These are phyloP conservation scores for Calidris pugnax DNA, from an alignment of 2,113 vertebrate genomes.

Conservation along the genomic window DNA sequence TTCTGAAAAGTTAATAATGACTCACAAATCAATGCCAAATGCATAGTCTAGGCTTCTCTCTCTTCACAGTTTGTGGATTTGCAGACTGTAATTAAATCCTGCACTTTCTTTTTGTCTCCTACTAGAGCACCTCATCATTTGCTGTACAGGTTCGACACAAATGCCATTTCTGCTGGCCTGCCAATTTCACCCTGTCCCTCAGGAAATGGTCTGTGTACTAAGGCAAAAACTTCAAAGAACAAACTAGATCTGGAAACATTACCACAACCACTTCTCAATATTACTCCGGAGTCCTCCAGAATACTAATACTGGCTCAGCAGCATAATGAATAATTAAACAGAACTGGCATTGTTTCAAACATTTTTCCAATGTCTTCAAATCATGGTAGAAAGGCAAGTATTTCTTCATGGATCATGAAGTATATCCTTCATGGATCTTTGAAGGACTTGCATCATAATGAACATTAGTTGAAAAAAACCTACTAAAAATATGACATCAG, in stretches of 20 bases:
- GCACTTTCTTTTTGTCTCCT: slow-evolving; percentile 47
- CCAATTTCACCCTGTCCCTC: slow-evolving; percentile 30
- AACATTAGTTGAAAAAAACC: not conserved
- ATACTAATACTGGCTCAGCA: slow-evolving; percentile 56
- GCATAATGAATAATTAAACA: slow-evolving; percentile 65
- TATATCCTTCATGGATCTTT: not conserved
- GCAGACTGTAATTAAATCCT: slow-evolving; percentile 64
- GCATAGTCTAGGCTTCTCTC: not conserved
- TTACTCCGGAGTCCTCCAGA: slow-evolving; percentile 31
- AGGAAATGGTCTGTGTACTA: slow-evolving; percentile 48
- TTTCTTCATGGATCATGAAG: not conserved
- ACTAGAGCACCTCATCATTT: slow-evolving; percentile 13
- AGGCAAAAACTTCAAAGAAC: slow-evolving; percentile 62
- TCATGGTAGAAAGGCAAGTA: not conserved
- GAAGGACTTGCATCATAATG: not conserved
- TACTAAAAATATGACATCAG: not conserved
- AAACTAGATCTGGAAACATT: slow-evolving; percentile 56
- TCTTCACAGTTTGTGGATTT: slow-evolving; percentile 43
- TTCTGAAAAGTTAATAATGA: slow-evolving; percentile 62
- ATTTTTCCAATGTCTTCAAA: slow-evolving; percentile 25
- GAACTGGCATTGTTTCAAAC: slow-evolving; percentile 46
- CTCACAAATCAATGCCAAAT: slow-evolving; percentile 66
- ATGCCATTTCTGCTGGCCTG: slow-evolving; percentile 58
- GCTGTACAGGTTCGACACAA: slow-evolving; percentile 30
- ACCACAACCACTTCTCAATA: slow-evolving; percentile 33